Evolutionary conservation across 35 echinoderm and acorn worm species (phyloP), one percentile per base, ranked within the genome.

Genomic region (Lytechinus variegatus): DNA sequence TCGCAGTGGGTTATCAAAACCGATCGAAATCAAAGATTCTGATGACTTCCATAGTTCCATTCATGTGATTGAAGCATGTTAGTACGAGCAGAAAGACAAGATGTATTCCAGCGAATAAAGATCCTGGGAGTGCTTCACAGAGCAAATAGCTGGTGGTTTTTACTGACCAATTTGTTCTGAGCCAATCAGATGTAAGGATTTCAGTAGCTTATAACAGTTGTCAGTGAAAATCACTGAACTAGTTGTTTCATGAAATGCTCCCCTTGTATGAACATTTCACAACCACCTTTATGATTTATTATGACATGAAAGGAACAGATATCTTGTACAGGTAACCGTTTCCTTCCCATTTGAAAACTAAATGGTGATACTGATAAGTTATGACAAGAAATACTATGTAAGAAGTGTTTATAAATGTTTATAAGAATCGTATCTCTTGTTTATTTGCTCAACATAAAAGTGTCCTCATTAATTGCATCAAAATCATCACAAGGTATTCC

Each of bases 321-420:
- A 79, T 79, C 66, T 79, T 16, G 6, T 79, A 7, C n/a, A 79
- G 9, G 66, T 24, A 6, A 79, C 66, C n/a, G n/a, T 79, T 79
- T 79, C 66, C 66, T 79, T 79, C 66, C 66, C 66, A 79, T 79
- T 24, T 16, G 14, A 5, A 79, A 79, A 19, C 66, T 79, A 79
- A 79, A 79, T 79, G 66, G 66, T 19, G 66, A 79, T 79, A 79
- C 66, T 79, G 66, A 19, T 27, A 79, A 79, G 66, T 79, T 79
- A 79, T 79, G 66, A 21, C 66, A 24, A 79, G 66, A 79, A 7
- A 79, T 79, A 79, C n/a, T 16, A 16, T 19, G 3, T 16, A 79
- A 79, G 66, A 79, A 79, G 66, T 79, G 66, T 79, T 79, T 79
- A 79, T 79, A 79, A 79, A 79, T 79, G 66, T 79, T 79, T 79